These are phyloP conservation scores for Brachylomia viminalis DNA, from an alignment of 2,888 invertebrate genomes.

Conservation along the genomic window DNA sequence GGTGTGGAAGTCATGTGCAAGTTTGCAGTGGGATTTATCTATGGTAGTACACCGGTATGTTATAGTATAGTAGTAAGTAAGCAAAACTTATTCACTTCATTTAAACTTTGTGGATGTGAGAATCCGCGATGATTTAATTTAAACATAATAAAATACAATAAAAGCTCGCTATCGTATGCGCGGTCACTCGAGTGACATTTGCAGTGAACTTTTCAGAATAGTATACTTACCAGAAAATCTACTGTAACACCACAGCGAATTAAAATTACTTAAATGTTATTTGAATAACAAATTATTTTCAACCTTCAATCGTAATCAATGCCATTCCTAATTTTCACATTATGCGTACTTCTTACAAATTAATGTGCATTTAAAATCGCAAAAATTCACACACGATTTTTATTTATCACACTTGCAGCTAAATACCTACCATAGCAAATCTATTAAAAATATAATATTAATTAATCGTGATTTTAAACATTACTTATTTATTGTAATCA, in stretches of 20 bases:
- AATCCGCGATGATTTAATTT: too few species aligned
- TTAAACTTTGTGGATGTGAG: not conserved
- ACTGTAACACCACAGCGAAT: not conserved
- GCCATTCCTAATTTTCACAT: conserved; percentile 8
- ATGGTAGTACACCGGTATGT: not conserved
- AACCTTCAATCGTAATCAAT: conserved; percentile 30
- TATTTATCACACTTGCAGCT: not conserved
- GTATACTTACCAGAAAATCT: too few species aligned
- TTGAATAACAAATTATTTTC: conserved; percentile 12
- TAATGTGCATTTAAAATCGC: conserved; percentile 17
- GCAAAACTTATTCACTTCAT: not conserved
- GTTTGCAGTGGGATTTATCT: not conserved
- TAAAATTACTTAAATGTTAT: conserved; percentile 13
- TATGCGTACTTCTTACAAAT: conserved; percentile 37
- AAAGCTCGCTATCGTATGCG: not conserved
- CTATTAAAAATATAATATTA: not conserved
- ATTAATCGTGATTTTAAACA: not conserved
- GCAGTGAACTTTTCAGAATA: not conserved
- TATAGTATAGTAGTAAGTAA: too few species aligned
- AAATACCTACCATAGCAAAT: conserved; percentile 13
- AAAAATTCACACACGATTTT: conserved; percentile 16
- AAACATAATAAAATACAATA: not conserved
- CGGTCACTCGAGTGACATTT: not conserved
- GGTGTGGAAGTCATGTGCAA: not conserved
- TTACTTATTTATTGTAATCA: not conserved